Evolutionary conservation across 2,888 invertebrate species (phyloP), one percentile per base, ranked within the genome.

Genomic region (Protula sp.): DNA sequence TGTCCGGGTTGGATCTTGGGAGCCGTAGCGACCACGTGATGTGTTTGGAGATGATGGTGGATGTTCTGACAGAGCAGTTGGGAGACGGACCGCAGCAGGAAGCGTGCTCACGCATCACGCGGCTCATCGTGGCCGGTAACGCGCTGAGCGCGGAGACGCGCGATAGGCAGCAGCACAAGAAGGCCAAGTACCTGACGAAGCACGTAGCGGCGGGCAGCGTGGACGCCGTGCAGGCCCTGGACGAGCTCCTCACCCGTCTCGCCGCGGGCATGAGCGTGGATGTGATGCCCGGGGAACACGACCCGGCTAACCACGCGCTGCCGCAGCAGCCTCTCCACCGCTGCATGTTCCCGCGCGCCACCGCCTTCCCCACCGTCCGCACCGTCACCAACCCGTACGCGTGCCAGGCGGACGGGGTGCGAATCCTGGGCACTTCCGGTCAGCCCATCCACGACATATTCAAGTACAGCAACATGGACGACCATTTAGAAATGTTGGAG

Each of bases 261-360:
- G 79, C 82, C 28, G 84, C 84, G 73, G 76, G 81, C 75, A 78
- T 84, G 54, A 80, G 88, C 54, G 86, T 97, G 3, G 92, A 94
- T 79, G 73, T 98, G 26, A 92, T 98, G 92, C 93, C 97, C 0
- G 97, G 97, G 5, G 89, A 91, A 75, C 72, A 66, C 67, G 80
- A 81, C 62, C 95, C 95, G 1, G 85, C 90, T 0, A 92, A 91
- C 76, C 87, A 89, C 72, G 88, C 91, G 84, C 79, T 97, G 70
- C 98, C 98, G 0, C 98, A 98, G 76, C 92, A 93, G 78, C 90
- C 94, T 2, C 86, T 98, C 64, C 94, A 97, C 82, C 87, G 86
- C 63, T 93, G 92, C 83, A 86, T 94, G 84, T 90, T 94, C 73
- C 90, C 92, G 0, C 72, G 71, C 60, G 69, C 77, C 1, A 59